Evolutionary conservation across 2,797 vertebrate species (phyloP), one percentile per base, ranked within the genome.

Genomic region (Myoxocephalus aenaeus): DNA sequence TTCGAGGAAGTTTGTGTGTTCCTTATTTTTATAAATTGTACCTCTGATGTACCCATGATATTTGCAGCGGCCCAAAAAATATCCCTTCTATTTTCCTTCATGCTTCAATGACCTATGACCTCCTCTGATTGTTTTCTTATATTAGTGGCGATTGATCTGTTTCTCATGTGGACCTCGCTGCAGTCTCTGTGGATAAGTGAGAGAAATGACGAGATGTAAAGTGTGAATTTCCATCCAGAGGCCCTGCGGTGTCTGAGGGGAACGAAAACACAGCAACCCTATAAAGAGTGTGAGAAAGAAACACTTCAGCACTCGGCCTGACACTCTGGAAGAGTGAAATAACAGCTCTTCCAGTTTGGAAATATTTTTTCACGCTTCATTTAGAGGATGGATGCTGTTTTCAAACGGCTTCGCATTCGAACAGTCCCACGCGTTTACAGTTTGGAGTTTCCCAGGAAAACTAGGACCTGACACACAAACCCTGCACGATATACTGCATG

Each of bases 341-440:
- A 75, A 80, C 70, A 78, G 20, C 10, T 61, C 46, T 75, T 18
- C 13, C 1, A 18, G 54, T 63, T 82, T 18, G 53, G 44, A 74
- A 58, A 75, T 29, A 34, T 53, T 70, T 61, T 61, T 40, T 57
- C 58, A 64, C 46, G 70, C 78, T 71, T 79, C 75, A 79, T 69
- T 71, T 65, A 48, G 65, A 83, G 57, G 65, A 85, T 81, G 69
- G 77, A 83, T 85, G 72, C 68, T 81, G 77, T 81, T 85, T 87
- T 80, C 56, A 58, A 58, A 67, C 2, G 34, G 25, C 48, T 22
- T 40, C 17, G 32, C 56, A 20, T 69, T 57, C 29, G 64, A 64
- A 59, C 70, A 11, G 48, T 61, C 70, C n/a, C 25, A 65, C 20
- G 32, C 4, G 56, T 36, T 65, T 32, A 75, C 46, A 59, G 29